A percentile compares a stretch with the other conserved stretches of the same genome.
These are phyloP conservation scores for Dryomyza anilis DNA, from an alignment of 2,888 invertebrate genomes.

Conservation along the genomic window DNA sequence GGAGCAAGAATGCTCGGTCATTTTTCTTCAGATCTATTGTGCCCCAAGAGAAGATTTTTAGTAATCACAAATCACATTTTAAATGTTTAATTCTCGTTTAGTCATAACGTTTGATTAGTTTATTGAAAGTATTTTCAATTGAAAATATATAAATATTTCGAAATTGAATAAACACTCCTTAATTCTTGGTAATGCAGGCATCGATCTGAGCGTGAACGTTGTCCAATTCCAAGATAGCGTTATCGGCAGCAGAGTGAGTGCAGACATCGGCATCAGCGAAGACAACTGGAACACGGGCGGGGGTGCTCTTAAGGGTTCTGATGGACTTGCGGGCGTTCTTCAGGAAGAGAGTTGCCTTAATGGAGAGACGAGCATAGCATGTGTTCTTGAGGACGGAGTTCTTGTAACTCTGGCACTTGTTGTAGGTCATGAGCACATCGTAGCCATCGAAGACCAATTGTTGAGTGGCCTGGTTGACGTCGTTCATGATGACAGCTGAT, in stretches of 20 bases:
- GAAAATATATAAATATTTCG: no score
- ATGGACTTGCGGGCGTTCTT: conserved; percentile 38
- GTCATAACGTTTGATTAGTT: no score
- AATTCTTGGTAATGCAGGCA: no score
- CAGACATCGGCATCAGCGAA: conserved; percentile 42
- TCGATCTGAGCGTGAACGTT: conserved; percentile 38
- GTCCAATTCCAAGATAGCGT: conserved; percentile 41
- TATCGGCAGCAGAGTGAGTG: conserved; percentile 42
- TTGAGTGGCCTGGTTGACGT: conserved; percentile 44
- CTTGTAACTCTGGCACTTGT: conserved; percentile 41
- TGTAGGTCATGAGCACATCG: conserved; percentile 35
- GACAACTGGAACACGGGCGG: conserved; percentile 45
- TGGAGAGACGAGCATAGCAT: conserved; percentile 41
- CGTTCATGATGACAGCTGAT: conserved; percentile 44
- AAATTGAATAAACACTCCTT: no score
- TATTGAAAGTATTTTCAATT: no score
- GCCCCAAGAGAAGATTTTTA: no score
- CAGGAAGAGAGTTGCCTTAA: conserved; percentile 41
- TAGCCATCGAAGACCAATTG: conserved; percentile 47
- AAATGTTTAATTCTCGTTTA: no score
- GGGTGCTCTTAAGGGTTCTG: conserved; percentile 44
- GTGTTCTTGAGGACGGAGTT: conserved; percentile 32
- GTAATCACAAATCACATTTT: no score
- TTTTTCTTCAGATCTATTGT: no score
- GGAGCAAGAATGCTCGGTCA: no score